phyloP scores from a whole-genome alignment of 2,888 invertebrate species.

The Drosophila setosimentum region DNA sequence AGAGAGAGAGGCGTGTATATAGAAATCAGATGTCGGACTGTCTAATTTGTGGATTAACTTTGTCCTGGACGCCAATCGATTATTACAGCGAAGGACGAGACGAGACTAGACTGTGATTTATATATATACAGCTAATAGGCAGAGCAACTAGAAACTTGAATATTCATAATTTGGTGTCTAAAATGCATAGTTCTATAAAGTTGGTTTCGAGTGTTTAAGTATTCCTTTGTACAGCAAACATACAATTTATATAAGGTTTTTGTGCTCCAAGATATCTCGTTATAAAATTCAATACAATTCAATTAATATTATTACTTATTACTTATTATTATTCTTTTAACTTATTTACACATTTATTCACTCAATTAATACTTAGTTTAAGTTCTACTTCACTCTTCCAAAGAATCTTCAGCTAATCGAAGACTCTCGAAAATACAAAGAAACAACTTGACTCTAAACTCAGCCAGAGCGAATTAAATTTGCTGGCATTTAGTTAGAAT shows the following conservation, averaged over 20 bases:
- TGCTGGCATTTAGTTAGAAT: conserved; percentile 1
- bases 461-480: conserved; percentile 39
- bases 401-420: conserved; percentile 11
- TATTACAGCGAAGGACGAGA: neutral
- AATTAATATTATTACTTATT: too few species aligned
- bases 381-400: neutral
- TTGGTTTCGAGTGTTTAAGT: too few species aligned
- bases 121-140: neutral
- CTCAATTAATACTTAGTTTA: neutral
- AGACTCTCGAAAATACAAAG: neutral
- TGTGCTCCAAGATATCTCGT: too few species aligned
- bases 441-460: neutral
- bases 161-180: neutral
- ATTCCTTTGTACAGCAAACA: too few species aligned
- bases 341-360: neutral
- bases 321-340: too few species aligned
- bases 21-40: conserved; percentile 24
- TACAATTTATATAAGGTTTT: too few species aligned
- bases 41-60: conserved; percentile 19
- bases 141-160: neutral
- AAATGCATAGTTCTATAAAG: neutral
- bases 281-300: fast-evolving
- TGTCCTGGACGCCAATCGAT: neutral
- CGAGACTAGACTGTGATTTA: neutral
- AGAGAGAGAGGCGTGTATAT: neutral